Evolutionary conservation across 2,113 vertebrate species (phyloP).

Genomic region (Tachuris rubrigastra): DNA sequence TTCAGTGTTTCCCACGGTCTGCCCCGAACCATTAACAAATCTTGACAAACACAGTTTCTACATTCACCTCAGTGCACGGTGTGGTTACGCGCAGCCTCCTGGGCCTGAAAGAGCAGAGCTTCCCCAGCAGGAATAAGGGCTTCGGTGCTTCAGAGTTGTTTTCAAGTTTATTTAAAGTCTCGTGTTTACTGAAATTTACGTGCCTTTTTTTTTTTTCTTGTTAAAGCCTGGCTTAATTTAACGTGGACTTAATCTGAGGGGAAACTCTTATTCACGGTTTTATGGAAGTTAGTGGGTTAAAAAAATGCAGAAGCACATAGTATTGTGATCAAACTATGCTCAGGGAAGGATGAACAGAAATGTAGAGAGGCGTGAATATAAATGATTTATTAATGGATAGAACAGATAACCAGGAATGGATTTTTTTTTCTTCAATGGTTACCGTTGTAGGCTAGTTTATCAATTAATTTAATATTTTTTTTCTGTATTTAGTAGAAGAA

Average conservation of each 20-base stretch:
- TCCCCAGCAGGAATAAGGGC: neutral
- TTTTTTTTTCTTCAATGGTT: neutral
- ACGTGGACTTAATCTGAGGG: neutral
- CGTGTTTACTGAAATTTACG: neutral
- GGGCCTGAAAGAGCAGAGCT: neutral
- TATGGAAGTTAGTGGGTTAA: neutral
- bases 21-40: neutral
- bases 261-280: neutral
- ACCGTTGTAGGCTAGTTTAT: neutral
- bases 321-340: neutral
- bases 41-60: rapidly evolving
- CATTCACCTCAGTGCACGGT: rapidly evolving
- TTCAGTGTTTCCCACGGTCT: rapidly evolving
- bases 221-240: neutral
- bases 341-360: neutral
- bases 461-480: neutral
- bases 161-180: rapidly evolving
- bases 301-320: neutral
- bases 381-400: neutral
- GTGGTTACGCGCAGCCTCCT: rapidly evolving
- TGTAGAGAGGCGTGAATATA: neutral
- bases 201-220: neutral
- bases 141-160: rapidly evolving
- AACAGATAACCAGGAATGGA: neutral
- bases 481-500: neutral